phyloP scores from a whole-genome alignment of 23 tunicate species.

The Botrylloides violaceus region DNA sequence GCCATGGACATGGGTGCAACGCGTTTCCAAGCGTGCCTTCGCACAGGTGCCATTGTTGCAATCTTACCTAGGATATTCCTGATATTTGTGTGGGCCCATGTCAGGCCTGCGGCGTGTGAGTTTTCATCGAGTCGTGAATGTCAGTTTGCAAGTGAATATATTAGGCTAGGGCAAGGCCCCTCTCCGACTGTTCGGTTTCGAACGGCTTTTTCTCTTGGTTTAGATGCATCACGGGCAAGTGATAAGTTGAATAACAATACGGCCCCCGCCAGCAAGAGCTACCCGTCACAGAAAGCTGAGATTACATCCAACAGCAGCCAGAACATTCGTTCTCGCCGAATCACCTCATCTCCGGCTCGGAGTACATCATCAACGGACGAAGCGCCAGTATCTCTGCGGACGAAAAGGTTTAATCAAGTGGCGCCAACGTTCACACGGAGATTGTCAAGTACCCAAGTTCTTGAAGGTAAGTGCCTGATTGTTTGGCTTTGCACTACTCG shows the following conservation, averaged over 20 bases:
- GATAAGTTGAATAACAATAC: constrained; percentile 19
- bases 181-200: too few species aligned
- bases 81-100: too few species aligned
- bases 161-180: too few species aligned
- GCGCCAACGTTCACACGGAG: constrained; percentile 80
- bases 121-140: too few species aligned
- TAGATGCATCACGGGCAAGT: neutral
- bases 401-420: constrained; percentile 29
- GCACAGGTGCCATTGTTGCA: too few species aligned
- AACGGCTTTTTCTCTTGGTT: neutral
- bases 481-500: too few species aligned
- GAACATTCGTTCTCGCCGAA: constrained; percentile 1
- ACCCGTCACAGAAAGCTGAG: constrained; percentile 9
- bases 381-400: constrained; percentile 12
- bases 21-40: too few species aligned
- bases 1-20: too few species aligned
- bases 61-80: too few species aligned
- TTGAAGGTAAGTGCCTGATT: constrained; percentile 52
- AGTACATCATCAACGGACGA: constrained; percentile 25
- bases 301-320: constrained; percentile 8
- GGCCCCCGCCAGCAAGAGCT: neutral
- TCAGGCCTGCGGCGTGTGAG: too few species aligned
- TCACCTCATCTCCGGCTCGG: constrained; percentile 70
- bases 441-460: constrained; percentile 90
- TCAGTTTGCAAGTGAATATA: too few species aligned